Percentiles rank a stretch among this genome's conserved stretches.
Conservation (phyloP, 1,140 invertebrate genomes). For the Ceratina australensis region DNA sequence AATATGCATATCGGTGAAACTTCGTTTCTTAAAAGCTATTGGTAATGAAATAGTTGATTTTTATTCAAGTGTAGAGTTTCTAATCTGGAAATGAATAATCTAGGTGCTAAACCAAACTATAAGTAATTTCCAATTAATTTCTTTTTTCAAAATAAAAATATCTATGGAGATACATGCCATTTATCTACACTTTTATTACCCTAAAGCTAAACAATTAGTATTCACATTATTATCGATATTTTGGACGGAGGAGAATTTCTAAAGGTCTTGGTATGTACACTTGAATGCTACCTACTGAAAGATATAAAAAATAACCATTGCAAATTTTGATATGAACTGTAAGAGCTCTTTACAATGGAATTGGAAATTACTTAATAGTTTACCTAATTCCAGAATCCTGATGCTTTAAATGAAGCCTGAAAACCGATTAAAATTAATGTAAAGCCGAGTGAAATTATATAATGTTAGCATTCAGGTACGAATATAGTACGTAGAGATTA, state of each 20-base stretch:
- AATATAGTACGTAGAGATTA: not conserved
- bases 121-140: constrained; percentile 21
- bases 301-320: not conserved
- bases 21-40: not conserved
- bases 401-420: not conserved
- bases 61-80: no score
- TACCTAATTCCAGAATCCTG: not conserved
- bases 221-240: not conserved
- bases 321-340: no score
- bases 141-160: not conserved
- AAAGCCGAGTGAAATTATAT: not conserved
- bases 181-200: not conserved
- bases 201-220: not conserved
- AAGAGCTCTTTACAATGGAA: not conserved
- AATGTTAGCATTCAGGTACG: not conserved
- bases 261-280: not conserved
- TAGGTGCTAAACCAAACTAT: not conserved
- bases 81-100: no score
- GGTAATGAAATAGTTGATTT: constrained; percentile 5
- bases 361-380: constrained; percentile 25
- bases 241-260: constrained; percentile 29
- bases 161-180: not conserved
- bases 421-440: not conserved
- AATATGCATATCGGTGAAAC: constrained; percentile 3
- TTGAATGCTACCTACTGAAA: not conserved